A percentile compares a stretch with the other conserved stretches of the same genome.
Evolutionary conservation across 2,888 invertebrate genomes (phyloP).

Genomic region (Rhagium mordax): DNA sequence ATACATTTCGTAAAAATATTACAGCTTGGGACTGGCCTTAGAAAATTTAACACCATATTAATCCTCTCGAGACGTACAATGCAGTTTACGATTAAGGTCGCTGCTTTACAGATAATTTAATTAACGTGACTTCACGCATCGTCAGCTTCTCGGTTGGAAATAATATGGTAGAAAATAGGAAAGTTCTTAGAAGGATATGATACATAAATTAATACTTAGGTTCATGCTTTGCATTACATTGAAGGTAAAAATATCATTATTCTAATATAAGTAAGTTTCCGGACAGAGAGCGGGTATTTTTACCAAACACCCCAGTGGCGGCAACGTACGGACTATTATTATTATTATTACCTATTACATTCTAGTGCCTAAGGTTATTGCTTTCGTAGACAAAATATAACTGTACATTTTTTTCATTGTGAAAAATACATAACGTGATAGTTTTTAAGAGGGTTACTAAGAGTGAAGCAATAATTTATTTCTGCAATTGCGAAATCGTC

Average conservation of each 20-base stretch:
- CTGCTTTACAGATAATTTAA: neutral
- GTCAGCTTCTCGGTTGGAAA: neutral
- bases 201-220: neutral
- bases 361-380: too few species aligned
- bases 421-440: neutral
- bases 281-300: neutral
- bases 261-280: neutral
- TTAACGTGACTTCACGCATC: neutral
- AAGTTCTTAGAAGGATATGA: neutral
- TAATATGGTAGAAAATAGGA: neutral
- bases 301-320: too few species aligned
- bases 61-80: neutral
- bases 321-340: too few species aligned
- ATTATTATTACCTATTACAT: neutral
- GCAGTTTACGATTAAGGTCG: too few species aligned
- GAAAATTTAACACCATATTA: conserved; percentile 22
- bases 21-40: conserved; percentile 46
- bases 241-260: neutral
- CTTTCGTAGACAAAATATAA: neutral
- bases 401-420: neutral
- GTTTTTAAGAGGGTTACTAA: too few species aligned
- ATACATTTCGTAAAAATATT: conserved; percentile 41
- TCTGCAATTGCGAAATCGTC: too few species aligned
- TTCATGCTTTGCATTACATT: neutral
- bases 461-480: too few species aligned